Conservation (phyloP, 2,797 vertebrate genomes). For the Hephaestus fuliginosus region DNA sequence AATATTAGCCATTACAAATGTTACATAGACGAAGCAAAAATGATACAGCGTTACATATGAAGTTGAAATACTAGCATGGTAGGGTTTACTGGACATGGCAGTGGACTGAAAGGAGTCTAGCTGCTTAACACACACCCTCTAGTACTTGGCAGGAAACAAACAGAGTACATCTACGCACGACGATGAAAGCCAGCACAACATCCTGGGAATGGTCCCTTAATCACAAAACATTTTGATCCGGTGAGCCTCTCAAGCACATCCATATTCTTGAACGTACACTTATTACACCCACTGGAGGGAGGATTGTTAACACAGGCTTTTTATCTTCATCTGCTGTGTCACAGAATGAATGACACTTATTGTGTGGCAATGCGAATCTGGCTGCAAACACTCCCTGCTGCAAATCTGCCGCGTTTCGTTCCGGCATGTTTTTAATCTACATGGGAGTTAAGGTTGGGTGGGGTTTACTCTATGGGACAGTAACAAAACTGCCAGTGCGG, state of each 20-base stretch:
- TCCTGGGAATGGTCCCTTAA: slow-evolving; percentile 45
- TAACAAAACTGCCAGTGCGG: slow-evolving; percentile 31
- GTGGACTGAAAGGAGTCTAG: slow-evolving; percentile 45
- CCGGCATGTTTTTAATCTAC: slow-evolving; percentile 68
- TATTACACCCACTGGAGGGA: slow-evolving; percentile 1
- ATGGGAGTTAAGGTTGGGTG: slow-evolving; percentile 51
- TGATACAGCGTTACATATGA: slow-evolving; percentile 68
- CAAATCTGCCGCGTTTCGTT: slow-evolving; percentile 58
- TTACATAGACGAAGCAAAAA: slow-evolving; percentile 72
- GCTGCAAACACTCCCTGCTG: slow-evolving; percentile 68
- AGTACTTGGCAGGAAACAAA: slow-evolving; percentile 59
- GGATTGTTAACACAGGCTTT: slow-evolving; percentile 16
- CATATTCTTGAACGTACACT: slow-evolving; percentile 30
- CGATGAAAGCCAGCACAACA: slow-evolving; percentile 45
- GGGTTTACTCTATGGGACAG: slow-evolving; percentile 55
- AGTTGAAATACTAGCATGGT: slow-evolving; percentile 53
- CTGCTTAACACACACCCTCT: slow-evolving; percentile 49
- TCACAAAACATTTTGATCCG: slow-evolving; percentile 48
- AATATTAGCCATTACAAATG: slow-evolving; percentile 72
- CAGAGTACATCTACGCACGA: slow-evolving; percentile 32
- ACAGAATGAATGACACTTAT: slow-evolving; percentile 58
- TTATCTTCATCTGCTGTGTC: slow-evolving; percentile 40
- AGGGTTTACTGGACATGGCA: slow-evolving; percentile 54
- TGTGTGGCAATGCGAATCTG: slow-evolving; percentile 51
- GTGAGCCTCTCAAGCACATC: slow-evolving; percentile 29